Evolutionary conservation across 1,140 invertebrate genomes (phyloP).

Genomic region (Lamellibrachia luymesi): DNA sequence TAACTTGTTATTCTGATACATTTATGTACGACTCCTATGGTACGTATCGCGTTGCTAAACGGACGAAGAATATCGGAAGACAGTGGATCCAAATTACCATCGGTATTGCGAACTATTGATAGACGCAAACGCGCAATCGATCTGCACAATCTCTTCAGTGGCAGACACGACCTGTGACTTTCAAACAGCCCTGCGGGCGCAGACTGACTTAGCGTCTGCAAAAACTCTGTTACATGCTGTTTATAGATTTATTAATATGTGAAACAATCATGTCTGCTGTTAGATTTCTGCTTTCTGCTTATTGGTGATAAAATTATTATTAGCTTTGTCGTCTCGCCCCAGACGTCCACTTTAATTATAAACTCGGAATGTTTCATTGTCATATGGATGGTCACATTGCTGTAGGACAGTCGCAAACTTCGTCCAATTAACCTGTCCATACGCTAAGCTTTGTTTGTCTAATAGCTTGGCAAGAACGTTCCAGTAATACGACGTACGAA

Average conservation of each 20-base stretch:
- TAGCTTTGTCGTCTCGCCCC: background rate
- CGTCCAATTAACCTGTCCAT: too few species aligned
- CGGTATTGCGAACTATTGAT: background rate
- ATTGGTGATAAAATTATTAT: background rate
- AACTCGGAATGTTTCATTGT: background rate
- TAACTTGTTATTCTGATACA: too few species aligned
- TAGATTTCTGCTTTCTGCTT: background rate
- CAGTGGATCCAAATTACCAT: background rate
- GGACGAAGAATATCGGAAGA: background rate
- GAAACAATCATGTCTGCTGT: background rate
- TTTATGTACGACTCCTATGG: too few species aligned
- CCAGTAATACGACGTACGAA: too few species aligned
- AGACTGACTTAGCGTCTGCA: background rate
- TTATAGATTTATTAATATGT: background rate
- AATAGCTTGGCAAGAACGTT: too few species aligned
- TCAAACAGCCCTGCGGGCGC: background rate
- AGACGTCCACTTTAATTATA: background rate
- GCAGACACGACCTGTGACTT: background rate
- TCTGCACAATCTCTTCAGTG: background rate
- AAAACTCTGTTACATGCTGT: background rate
- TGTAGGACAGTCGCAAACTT: too few species aligned
- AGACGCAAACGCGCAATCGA: background rate
- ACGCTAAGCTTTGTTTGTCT: too few species aligned
- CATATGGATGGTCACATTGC: background rate
- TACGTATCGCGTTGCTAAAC: too few species aligned